These are phyloP conservation scores for Aphis craccivora DNA, from an alignment of 1,140 invertebrate species.

Conservation along the genomic window DNA sequence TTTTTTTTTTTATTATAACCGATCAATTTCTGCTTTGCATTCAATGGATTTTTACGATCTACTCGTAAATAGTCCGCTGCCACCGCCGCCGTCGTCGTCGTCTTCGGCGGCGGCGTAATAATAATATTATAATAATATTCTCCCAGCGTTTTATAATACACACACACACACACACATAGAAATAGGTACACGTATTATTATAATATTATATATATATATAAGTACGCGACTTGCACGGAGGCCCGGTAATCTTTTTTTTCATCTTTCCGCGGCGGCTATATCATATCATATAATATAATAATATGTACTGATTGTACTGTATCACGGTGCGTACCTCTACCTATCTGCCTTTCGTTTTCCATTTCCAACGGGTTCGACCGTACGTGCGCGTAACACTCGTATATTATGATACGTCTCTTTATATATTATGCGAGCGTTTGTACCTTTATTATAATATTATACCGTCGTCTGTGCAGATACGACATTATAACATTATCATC, in stretches of 20 bases:
- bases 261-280: neutral
- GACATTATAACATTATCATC: constrained; percentile 20
- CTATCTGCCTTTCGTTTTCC: neutral
- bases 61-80: neutral
- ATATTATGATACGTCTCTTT: constrained; percentile 8
- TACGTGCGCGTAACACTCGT: neutral
- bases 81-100: no score
- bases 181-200: neutral
- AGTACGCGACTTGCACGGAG: neutral
- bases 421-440: neutral
- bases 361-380: neutral
- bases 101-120: neutral
- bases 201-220: neutral
- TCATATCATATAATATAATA: neutral
- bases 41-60: constrained; percentile 34
- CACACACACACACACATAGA: no score
- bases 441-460: neutral
- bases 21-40: constrained; percentile 45
- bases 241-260: neutral
- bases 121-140: constrained; percentile 11
- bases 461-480: neutral
- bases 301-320: neutral
- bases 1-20: neutral
- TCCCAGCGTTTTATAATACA: neutral
- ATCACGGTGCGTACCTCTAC: neutral